A percentile compares a stretch with the other conserved stretches of the same genome.
Evolutionary conservation across 2,888 invertebrate genomes (phyloP).

Genomic region (Idaea dimidiata): DNA sequence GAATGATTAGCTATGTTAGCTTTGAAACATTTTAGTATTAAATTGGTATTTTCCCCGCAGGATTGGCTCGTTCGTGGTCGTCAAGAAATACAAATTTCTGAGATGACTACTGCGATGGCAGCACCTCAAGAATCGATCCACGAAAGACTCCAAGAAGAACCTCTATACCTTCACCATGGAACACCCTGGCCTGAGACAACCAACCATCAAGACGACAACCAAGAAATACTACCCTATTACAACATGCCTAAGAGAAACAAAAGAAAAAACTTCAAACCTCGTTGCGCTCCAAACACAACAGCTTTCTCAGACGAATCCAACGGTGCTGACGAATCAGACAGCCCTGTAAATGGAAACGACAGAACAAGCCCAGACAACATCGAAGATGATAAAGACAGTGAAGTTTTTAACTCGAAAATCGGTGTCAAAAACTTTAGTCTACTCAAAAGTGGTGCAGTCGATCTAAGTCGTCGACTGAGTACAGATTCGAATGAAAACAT

Average conservation of each 20-base stretch:
- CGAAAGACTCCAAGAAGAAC: slow-evolving; percentile 76
- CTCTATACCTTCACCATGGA: slow-evolving; percentile 74
- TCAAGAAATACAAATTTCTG: slow-evolving; percentile 65
- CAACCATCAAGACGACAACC: slow-evolving; percentile 62
- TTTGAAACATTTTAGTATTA: not conserved
- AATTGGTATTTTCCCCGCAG: slow-evolving; percentile 37
- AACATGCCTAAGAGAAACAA: slow-evolving; percentile 86
- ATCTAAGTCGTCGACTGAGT: slow-evolving; percentile 73
- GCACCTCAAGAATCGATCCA: slow-evolving; percentile 79
- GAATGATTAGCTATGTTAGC: too few species aligned
- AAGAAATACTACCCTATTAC: slow-evolving; percentile 69
- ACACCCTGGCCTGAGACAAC: slow-evolving; percentile 74
- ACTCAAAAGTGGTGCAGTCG: slow-evolving; percentile 73
- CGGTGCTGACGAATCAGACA: slow-evolving; percentile 54
- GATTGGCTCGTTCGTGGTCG: slow-evolving; percentile 66
- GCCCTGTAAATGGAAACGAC: slow-evolving; percentile 67
- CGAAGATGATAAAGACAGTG: slow-evolving; percentile 56
- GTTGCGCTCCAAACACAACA: slow-evolving; percentile 83
- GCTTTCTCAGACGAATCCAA: slow-evolving; percentile 75
- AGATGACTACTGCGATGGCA: slow-evolving; percentile 82
- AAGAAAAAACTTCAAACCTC: slow-evolving; percentile 88
- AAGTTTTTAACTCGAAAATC: slow-evolving; percentile 59
- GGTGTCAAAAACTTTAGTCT: slow-evolving; percentile 76
- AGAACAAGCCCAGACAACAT: slow-evolving; percentile 59
- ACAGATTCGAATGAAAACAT: slow-evolving; percentile 78